Base-by-base conservation (phyloP, 2,797 vertebrate species). In the Acanthurus tractus region DNA sequence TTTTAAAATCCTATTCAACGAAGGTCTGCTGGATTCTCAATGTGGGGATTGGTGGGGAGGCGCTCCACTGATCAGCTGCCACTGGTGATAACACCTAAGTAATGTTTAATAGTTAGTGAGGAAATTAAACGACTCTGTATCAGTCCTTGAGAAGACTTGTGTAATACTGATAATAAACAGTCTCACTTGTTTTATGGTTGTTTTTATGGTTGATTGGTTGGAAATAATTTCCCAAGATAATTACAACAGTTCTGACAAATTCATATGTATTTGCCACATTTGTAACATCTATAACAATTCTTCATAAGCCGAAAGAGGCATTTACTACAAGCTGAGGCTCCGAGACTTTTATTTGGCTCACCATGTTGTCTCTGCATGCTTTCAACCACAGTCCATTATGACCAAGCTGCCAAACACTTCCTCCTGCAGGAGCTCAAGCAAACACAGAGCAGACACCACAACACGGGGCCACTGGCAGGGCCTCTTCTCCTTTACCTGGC, bases 321-420 rank as follows among this genome's bases (percentile, higher is more conserved):
- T 76, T 73, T 63, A 46, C 13, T 25, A 13, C 1, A 34, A 40
- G 69, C 44, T 45, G 67, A 64, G 64, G 57, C 38, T 67, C 23
- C 20, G 18, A 82, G 52, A n/a, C 69, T 79, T 62, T 40, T 40
- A 40, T 40, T 40, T 69, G 75, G 75, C 83, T 86, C 50, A 14
- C 48, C 4, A 4, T 25, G 58, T 29, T 23, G 64, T 10, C 68
- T 84, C 82, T 88, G 88, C 49, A 66, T 1, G 63, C 67, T 73
- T 74, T 89, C 82, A 86, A 67, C 53, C 65, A 65, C 54, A 70
- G 66, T 70, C 53, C 76, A 76, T 81, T 82, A 73, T 50, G 50
- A 79, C 36, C 48, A 0, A 66, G 76, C 86, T 90, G 86, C 83
- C 82, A 86, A 76, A 88, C 29, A 10, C 70, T 86, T 84, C 86